Conservation (phyloP, 2,888 invertebrate species). For the Andrena minutula region DNA sequence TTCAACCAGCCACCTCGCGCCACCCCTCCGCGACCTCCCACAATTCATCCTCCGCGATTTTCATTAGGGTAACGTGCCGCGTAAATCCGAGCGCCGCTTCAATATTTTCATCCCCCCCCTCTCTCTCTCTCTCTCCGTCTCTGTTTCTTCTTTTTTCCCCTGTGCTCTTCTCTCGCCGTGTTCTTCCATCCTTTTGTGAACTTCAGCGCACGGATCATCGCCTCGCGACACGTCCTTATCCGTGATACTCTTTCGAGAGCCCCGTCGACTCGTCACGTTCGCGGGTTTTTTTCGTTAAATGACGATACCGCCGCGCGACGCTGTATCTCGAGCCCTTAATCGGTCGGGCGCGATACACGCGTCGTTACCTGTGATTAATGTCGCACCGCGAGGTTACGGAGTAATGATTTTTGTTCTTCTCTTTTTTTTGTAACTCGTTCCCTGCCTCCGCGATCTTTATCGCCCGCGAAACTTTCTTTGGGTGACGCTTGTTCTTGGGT, state of each 20-base stretch:
- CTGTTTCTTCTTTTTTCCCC: conserved; percentile 19
- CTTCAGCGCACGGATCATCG: conserved; percentile 71
- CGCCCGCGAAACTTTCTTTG: too few species aligned
- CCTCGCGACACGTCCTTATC: conserved; percentile 60
- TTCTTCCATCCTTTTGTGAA: conserved; percentile 49
- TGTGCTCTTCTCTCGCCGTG: neutral
- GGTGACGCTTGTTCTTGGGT: too few species aligned
- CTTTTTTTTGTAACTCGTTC: neutral
- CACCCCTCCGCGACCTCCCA: conserved; percentile 39
- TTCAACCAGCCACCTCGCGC: conserved; percentile 49
- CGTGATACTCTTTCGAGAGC: conserved; percentile 21
- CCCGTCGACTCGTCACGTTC: conserved; percentile 41
- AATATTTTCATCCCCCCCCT: conserved; percentile 45
- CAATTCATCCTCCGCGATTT: conserved; percentile 76
- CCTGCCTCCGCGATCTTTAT: neutral
- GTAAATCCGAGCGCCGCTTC: conserved; percentile 75
- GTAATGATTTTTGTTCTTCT: neutral
- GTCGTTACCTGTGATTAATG: conserved; percentile 18
- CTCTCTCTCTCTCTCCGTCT: conserved; percentile 45
- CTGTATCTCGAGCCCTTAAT: conserved; percentile 12
- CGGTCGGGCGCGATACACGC: neutral
- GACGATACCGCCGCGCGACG: neutral
- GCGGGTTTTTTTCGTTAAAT: conserved; percentile 19
- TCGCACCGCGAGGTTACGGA: neutral
- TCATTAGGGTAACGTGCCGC: conserved; percentile 81